A percentile compares a stretch with the other conserved stretches of the same genome.
phyloP scores from a whole-genome alignment of 2,113 vertebrate genomes.

The Xenus cinereus region DNA sequence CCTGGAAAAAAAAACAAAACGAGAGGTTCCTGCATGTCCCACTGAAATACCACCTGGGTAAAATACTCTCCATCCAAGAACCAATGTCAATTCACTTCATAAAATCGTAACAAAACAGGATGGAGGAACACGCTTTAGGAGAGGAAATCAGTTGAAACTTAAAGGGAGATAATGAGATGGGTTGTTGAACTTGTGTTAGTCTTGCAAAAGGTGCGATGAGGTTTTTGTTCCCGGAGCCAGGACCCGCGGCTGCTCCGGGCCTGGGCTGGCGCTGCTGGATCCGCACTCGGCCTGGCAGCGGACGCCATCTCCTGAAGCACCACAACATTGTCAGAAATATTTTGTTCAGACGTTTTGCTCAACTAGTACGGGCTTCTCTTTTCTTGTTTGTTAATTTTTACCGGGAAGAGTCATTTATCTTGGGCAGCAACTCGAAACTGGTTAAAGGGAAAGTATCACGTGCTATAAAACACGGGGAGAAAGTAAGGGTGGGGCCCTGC shows the following conservation, averaged over 20 bases:
- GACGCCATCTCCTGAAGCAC: not conserved
- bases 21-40: not conserved
- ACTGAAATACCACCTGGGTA: not conserved
- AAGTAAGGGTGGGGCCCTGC: not conserved
- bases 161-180: not conserved
- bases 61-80: not conserved
- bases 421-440: not conserved
- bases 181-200: not conserved
- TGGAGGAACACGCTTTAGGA: not conserved
- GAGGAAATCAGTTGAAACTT: not conserved
- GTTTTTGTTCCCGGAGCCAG: not conserved
- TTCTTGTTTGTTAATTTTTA: not conserved
- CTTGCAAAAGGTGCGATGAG: not conserved
- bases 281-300: not conserved
- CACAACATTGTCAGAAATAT: not conserved
- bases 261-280: not conserved
- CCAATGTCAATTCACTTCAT: fast-evolving
- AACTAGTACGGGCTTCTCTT: not conserved
- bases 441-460: not conserved
- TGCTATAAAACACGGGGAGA: not conserved
- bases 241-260: not conserved
- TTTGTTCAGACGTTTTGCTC: not conserved
- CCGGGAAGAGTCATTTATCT: not conserved
- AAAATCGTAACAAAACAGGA: not conserved
- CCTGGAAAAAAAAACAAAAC: not conserved